Base-by-base conservation (phyloP, 2,888 invertebrate species). In the Eupithecia vulgata region DNA sequence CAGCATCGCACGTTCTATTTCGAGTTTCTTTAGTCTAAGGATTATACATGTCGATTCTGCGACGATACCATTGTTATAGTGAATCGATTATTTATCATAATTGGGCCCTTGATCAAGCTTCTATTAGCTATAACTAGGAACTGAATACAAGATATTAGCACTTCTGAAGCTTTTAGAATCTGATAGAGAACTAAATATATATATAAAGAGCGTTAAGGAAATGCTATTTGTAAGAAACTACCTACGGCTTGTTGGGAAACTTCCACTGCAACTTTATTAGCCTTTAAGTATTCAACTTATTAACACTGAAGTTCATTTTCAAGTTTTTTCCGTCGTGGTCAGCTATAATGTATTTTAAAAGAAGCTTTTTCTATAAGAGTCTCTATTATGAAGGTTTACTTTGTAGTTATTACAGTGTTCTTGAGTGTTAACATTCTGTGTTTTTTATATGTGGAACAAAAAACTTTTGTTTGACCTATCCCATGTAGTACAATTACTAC, bases 201-300 rank as follows among this genome's bases (percentile, higher is more conserved):
- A n/a, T n/a, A n/a, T 17, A 17, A 61, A 17, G 30, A 15, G 17
- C 57, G 5, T 35, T 68, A 61, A 68, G n/a, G 6, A 30, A 61
- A 34, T 59, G 13, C 40, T 59, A 59, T 70, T 70, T 45, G 21
- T 67, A 67, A 61, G 45, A 12, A 61, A 65, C 59, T 61, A 65
- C 12, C 25, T 40, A 34, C 15, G n/a, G 21, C 68, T 45, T 65
- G 34, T 45, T 65, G 34, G 45, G 67, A 67, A 67, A 68, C 68
- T 74, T 74, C 48, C 12, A 61, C 65, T 42, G 61, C 42, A 68
- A 68, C 70, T 74, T 74, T 74, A 74, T 74, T 71, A 74, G 70
- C 64, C 65, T 74, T 66, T 66, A 70, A 57, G 70, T 57, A 66
- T 70, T 66, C 57, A 57, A 70, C 74, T 68, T 74, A 62, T 59